Percentiles rank a stretch among this genome's conserved stretches.
These are phyloP conservation scores for Yasuhikotakia modesta DNA, from an alignment of 2,797 vertebrate species.

Conservation along the genomic window DNA sequence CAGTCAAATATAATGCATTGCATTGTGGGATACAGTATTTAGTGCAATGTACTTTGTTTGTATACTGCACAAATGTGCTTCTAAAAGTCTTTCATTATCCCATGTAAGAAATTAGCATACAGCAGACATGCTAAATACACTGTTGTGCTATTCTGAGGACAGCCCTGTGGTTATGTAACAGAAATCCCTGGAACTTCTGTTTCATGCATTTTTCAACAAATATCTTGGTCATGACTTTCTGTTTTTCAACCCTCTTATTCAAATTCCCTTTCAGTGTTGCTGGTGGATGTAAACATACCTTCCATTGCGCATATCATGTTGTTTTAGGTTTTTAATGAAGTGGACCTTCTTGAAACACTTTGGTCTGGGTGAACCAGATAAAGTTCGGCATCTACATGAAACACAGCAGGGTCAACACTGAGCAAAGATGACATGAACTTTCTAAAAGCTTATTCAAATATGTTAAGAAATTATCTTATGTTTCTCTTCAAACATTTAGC, in stretches of 20 bases:
- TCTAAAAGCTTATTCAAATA: not conserved
- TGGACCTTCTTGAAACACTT: constrained; percentile 99
- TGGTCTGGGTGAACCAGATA: constrained; percentile 98
- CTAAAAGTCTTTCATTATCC: too few species aligned
- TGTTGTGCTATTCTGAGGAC: not conserved
- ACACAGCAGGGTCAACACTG: constrained; percentile 1
- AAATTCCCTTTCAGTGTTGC: not conserved
- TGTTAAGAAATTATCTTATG: not conserved
- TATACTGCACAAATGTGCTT: too few species aligned
- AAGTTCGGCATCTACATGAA: constrained; percentile 86
- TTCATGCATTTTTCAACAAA: too few species aligned
- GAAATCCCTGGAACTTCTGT: too few species aligned
- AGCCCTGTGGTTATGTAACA: not conserved
- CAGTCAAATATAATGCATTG: too few species aligned
- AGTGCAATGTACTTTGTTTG: too few species aligned
- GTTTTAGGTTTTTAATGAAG: constrained; percentile 98
- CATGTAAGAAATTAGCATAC: too few species aligned
- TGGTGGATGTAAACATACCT: constrained; percentile 79
- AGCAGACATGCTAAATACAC: too few species aligned
- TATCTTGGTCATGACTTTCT: constrained; percentile 1
- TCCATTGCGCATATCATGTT: constrained; percentile 94
- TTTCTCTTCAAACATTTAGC: not conserved
- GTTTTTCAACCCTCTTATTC: constrained; percentile 7
- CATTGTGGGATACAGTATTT: too few species aligned
- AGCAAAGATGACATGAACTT: not conserved